Conservation (phyloP, 2,797 vertebrate species). For the Malurus leucopterus region DNA sequence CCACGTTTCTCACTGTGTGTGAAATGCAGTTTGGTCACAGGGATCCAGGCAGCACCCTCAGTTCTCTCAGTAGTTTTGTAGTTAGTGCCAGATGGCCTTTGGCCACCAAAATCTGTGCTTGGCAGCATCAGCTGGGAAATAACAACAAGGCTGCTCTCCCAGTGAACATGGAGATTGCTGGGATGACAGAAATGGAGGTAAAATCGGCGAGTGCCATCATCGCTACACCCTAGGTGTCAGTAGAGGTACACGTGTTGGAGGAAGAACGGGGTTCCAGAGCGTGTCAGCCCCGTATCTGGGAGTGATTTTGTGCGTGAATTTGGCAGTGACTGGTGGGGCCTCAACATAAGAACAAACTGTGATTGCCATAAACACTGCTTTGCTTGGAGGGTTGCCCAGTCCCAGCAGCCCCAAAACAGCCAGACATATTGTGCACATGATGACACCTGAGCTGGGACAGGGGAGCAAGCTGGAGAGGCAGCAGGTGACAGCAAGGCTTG, state of each 20-base stretch:
- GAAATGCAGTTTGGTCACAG: not conserved
- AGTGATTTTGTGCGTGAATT: not conserved
- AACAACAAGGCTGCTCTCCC: not conserved
- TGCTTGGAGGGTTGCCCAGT: not conserved
- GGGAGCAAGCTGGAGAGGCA: accelerated
- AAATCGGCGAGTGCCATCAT: not conserved
- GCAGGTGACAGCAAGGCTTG: not conserved
- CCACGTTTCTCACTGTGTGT: not conserved
- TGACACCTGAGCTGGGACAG: not conserved
- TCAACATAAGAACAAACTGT: not conserved
- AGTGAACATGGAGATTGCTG: not conserved
- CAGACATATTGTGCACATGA: accelerated
- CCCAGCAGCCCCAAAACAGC: not conserved
- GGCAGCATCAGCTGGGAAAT: not conserved
- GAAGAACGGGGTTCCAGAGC: not conserved
- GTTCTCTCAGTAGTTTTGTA: not conserved
- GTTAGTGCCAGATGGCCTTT: not conserved
- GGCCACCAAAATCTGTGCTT: not conserved
- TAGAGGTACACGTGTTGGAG: not conserved
- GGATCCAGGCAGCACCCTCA: not conserved
- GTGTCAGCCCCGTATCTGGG: accelerated
- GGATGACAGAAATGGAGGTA: not conserved
- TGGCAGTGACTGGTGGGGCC: not conserved
- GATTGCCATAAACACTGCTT: not conserved
- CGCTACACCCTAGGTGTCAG: constrained; percentile 43